Percentiles rank a stretch among this genome's conserved stretches.
Conservation (phyloP, 1,140 invertebrate genomes). For the Plodia interpunctella region DNA sequence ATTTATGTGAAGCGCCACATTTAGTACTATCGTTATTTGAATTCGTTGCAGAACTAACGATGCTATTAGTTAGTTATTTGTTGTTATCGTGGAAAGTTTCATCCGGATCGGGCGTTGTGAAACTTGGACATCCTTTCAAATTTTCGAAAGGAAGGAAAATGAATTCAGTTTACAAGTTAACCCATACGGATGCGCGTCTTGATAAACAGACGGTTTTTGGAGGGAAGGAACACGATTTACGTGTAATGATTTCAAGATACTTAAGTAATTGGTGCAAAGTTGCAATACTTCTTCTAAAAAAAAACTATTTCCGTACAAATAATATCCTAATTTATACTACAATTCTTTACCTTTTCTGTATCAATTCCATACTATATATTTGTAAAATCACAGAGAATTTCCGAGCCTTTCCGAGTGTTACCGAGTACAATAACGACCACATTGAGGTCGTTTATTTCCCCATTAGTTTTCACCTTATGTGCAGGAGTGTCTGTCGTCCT, state of each 20-base stretch:
- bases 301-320: too few species aligned
- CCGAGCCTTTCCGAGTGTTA: background rate
- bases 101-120: background rate
- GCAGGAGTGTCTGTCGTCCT: constrained; percentile 7
- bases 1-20: background rate
- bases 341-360: too few species aligned
- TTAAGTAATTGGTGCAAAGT: too few species aligned
- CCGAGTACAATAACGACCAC: background rate
- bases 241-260: too few species aligned
- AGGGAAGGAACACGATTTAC: background rate
- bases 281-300: too few species aligned
- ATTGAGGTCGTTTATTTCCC: background rate
- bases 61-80: background rate
- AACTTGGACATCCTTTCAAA: background rate
- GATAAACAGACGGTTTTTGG: background rate
- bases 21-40: background rate
- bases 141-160: constrained; percentile 4
- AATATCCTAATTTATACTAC: too few species aligned
- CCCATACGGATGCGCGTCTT: background rate
- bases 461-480: constrained; percentile 2
- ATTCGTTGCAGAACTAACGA: constrained; percentile 5
- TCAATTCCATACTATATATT: too few species aligned
- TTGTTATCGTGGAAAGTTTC: background rate
- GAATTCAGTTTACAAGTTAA: background rate
- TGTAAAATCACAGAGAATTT: too few species aligned